Base-by-base conservation (phyloP, 2,888 invertebrate species). In the Chymomyza caudatula region DNA sequence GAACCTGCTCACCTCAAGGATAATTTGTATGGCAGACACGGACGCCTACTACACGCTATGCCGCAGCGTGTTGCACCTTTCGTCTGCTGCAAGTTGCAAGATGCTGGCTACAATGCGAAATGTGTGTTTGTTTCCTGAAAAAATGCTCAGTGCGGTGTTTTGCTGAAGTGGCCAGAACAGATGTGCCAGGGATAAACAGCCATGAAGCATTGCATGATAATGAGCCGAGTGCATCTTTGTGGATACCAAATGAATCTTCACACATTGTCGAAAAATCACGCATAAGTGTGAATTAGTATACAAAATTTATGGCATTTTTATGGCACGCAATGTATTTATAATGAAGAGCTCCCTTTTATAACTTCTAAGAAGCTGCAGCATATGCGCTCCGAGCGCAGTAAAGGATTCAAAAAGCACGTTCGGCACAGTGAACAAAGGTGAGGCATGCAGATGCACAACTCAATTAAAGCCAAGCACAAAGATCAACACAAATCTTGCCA, bases 1-100 rank as follows among this genome's bases (percentile, higher is more conserved):
- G 67, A 83, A 83, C 83, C 80, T 83, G 83, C 83, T 70, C 59
- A 55, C n/a, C 42, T 23, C 60, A 63, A 67, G 65, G 51, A 65
- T 68, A 53, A 52, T 49, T 69, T 62, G 54, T 60, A 60, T 57
- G 56, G 29, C n/a, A 42, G 19, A 19, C 47, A n/a, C n/a, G n/a
- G 47, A 19, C 47, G 47, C 19, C 47, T 47, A 17, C 5, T 11
- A n/a, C n/a, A n/a, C 29, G 29, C 29, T 8, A 11, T 11, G 11
- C 29, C 29, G 8, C 11, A 37, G 29, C 47, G 47, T 47, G 47
- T 47, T 47, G 47, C 47, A 47, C 47, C 47, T 47, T 47, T 47
- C 15, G 47, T 19, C 47, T 17, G 29, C 11, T 37, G 29, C 29
- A 4, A 37, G 29, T 37, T 37, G 15, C 15, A 47, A 47, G 47